A percentile compares a stretch with the other conserved stretches of the same genome.
Evolutionary conservation across 2,113 vertebrate genomes (phyloP).

Genomic region (Xiphophorus maculatus): DNA sequence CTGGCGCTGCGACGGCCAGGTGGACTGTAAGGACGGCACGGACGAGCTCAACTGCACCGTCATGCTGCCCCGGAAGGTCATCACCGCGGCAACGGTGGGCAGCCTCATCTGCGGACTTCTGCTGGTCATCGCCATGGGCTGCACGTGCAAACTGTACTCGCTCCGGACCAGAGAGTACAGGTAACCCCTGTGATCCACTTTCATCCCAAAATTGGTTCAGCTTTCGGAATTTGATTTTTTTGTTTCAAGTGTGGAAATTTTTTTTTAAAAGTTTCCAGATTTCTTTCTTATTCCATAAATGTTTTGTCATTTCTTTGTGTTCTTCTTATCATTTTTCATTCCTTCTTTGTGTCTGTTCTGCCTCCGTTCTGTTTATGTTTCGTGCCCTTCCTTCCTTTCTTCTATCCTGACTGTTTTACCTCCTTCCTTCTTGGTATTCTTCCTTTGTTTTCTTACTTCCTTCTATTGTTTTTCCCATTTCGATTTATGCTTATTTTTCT

Average conservation of each 20-base stretch:
- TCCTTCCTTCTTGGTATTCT: too few relatives aligned
- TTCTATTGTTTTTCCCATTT: not conserved
- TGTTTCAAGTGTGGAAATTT: not conserved
- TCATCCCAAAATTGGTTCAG: not conserved
- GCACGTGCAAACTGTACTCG: conserved; percentile 91
- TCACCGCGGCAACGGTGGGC: conserved; percentile 88
- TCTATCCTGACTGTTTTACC: too few relatives aligned
- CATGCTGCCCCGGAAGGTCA: conserved; percentile 88
- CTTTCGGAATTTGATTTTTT: not conserved
- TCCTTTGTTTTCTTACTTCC: not conserved
- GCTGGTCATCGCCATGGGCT: conserved; percentile 90
- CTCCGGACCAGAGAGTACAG: conserved; percentile 86
- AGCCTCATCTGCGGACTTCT: conserved; percentile 90
- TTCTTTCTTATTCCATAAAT: not conserved
- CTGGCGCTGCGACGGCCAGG: conserved; percentile 91
- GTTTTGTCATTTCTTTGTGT: not conserved
- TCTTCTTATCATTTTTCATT: not conserved
- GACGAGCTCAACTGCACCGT: conserved; percentile 89
- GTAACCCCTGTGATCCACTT: conserved; percentile 45
- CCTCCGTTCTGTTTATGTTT: not conserved
- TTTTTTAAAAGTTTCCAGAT: not conserved
- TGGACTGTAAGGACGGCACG: conserved; percentile 87
- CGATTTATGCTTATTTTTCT: not conserved
- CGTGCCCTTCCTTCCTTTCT: not conserved
- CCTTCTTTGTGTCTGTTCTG: not conserved